Conservation (phyloP, 2,113 vertebrate species). For the Monopterus albus region DNA sequence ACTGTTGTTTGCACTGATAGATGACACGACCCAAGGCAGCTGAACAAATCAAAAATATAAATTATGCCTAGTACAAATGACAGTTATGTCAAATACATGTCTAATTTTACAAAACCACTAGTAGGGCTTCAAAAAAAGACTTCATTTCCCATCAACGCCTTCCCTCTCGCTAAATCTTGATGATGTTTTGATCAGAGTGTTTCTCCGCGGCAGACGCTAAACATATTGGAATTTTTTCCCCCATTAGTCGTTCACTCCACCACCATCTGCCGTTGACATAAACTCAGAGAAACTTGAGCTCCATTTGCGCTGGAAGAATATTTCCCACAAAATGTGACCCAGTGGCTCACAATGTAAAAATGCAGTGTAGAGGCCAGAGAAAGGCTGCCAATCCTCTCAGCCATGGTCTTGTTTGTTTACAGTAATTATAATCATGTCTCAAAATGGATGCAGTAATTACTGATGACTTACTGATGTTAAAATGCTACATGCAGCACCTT, state of each 20-base stretch:
- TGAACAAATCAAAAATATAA: background rate
- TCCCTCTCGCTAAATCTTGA: background rate
- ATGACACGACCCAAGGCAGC: background rate
- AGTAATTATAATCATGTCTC: conserved; percentile 37
- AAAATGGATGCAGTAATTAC: conserved; percentile 16
- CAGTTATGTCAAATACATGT: no score
- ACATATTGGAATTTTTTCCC: conserved; percentile 43
- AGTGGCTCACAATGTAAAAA: conserved; percentile 46
- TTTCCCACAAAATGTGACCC: conserved; percentile 50
- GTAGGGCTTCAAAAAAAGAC: background rate
- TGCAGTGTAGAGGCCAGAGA: conserved; percentile 50
- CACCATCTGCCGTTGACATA: conserved; percentile 54
- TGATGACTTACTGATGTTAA: conserved; percentile 35
- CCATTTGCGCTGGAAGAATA: conserved; percentile 36
- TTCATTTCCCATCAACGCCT: background rate
- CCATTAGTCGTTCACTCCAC: conserved; percentile 28
- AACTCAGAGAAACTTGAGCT: conserved; percentile 57
- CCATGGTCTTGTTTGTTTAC: conserved; percentile 41
- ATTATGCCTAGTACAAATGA: no score
- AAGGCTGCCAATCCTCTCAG: conserved; percentile 45
- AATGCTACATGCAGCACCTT: conserved; percentile 6
- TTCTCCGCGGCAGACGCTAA: conserved; percentile 5
- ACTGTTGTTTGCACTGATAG: no score
- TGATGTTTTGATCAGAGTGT: conserved; percentile 3
- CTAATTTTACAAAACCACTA: no score